These are phyloP conservation scores for Microdon myrmicae DNA, from an alignment of 2,888 invertebrate species.

Conservation along the genomic window DNA sequence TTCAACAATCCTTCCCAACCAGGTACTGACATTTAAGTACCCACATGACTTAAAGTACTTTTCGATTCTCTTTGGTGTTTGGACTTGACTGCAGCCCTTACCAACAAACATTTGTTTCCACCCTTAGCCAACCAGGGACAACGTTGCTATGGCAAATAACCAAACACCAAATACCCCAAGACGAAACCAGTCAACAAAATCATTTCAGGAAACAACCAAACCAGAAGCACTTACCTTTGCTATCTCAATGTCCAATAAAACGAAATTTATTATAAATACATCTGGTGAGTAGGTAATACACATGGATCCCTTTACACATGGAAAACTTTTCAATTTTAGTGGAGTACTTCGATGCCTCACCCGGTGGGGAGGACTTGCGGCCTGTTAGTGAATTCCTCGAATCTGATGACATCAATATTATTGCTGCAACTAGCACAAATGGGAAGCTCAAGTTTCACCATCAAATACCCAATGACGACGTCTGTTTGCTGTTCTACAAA, in stretches of 20 bases:
- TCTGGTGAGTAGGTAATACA: conserved; percentile 60
- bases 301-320: conserved; percentile 24
- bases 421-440: conserved; percentile 66
- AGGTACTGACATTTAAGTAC: no score
- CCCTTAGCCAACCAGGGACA: neutral
- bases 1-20: no score
- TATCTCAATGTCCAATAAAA: conserved; percentile 58
- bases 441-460: conserved; percentile 67
- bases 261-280: conserved; percentile 66
- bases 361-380: conserved; percentile 61
- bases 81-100: no score
- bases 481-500: conserved; percentile 67
- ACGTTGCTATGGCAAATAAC: conserved; percentile 20
- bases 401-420: conserved; percentile 66
- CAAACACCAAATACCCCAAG: conserved; percentile 7
- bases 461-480: conserved; percentile 65
- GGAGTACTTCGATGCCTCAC: conserved; percentile 63
- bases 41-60: no score
- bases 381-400: conserved; percentile 68
- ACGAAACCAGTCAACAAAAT: conserved; percentile 20
- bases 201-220: conserved; percentile 24
- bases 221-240: conserved; percentile 3
- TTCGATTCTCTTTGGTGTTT: no score
- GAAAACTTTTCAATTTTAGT: conserved; percentile 54
- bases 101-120: conserved; percentile 25